Base-by-base conservation (phyloP, 2,113 vertebrate genomes). In the Albula glossodonta region DNA sequence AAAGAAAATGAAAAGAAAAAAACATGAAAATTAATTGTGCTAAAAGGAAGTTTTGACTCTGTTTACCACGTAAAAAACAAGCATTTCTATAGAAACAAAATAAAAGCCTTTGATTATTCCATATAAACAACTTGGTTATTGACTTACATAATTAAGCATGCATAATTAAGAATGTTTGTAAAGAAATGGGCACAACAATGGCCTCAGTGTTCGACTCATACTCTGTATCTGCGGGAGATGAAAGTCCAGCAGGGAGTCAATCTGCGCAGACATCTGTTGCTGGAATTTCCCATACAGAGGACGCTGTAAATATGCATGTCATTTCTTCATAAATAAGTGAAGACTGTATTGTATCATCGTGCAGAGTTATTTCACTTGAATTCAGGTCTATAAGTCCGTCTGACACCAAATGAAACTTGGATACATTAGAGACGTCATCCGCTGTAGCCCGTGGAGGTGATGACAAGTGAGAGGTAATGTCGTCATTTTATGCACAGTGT, bases 151-250 rank as follows among this genome's bases (percentile, higher is more conserved):
- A 89, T 89, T 60, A 81, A 87, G 60, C 56, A 50, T 74, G 31
- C 5, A 88, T 87, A 88, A 87, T 86, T 88, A 85, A 86, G 41
- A 56, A 49, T 56, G 25, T 86, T 63, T 80, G 49, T 84, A 15
- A 80, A 51, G 48, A 86, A 60, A 74, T 10, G n/a, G 19, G 80
- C 2, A 51, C 53, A 86, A 90, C 84, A 83, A 87, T 86, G 80
- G 85, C 41, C 41, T 77, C 60, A 85, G 78, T 84, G 86, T 89
- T 81, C 83, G 53, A 81, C 49, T 85, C 57, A 53, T 79, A 6
- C 49, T 80, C 51, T 50, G 51, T 50, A 80, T 80, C 79, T 22
- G 48, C 22, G 79, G 79, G 48, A 80, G 79, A 51, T 50, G 49
- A 80, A 80, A 51, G 79, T 74, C n/a, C 48, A 80, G 50, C 5